Evolutionary conservation across 2,113 vertebrate genomes (phyloP).

Genomic region (Rhynchopsitta pachyrhyncha): DNA sequence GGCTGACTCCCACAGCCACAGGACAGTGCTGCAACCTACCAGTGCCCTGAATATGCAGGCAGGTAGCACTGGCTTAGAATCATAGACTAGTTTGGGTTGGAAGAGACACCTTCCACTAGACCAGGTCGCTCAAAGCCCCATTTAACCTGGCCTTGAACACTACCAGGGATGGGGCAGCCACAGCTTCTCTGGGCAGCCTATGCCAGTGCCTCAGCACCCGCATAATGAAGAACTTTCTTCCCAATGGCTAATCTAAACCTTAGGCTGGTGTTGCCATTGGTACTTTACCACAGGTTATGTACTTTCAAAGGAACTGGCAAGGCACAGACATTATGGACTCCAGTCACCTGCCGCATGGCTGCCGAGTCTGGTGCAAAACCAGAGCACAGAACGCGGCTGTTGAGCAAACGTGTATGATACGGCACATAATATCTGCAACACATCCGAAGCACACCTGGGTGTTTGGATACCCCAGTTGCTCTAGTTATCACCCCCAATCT

Average conservation of each 20-base stretch:
- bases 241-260: background rate
- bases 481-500: background rate
- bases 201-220: background rate
- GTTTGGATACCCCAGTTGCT: background rate
- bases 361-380: background rate
- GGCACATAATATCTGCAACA: fast-evolving
- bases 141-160: background rate
- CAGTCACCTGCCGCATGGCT: fast-evolving
- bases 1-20: background rate
- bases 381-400: background rate
- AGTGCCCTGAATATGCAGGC: background rate
- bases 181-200: background rate
- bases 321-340: fast-evolving
- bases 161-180: background rate
- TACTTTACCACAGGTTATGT: fast-evolving
- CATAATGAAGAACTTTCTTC: background rate
- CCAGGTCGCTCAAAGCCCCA: background rate
- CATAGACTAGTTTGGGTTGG: background rate
- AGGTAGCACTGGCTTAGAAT: background rate
- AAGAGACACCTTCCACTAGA: background rate
- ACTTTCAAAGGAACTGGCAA: background rate
- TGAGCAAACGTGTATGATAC: fast-evolving
- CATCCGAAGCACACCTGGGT: background rate
- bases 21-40: background rate
- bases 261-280: background rate